A percentile compares a stretch with the other conserved stretches of the same genome.
Evolutionary conservation across 2,113 vertebrate species (phyloP).

Genomic region (Lagenorhynchus albirostris): DNA sequence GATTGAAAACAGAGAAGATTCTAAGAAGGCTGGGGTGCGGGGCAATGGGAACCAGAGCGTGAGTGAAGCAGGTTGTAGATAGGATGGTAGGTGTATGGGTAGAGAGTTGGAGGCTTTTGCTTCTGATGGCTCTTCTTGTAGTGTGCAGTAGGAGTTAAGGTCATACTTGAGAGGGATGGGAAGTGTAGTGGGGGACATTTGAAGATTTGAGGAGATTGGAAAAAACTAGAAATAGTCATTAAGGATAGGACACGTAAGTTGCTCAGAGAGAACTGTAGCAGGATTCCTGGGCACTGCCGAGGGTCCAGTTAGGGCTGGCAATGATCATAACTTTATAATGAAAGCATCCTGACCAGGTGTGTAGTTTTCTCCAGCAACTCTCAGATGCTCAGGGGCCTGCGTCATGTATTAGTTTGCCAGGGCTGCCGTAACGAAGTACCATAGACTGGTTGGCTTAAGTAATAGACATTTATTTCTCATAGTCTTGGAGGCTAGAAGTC

Average conservation of each 20-base stretch:
- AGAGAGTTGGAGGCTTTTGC: not conserved
- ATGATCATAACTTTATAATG: not conserved
- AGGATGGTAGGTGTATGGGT: fast-evolving
- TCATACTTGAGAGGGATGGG: no score
- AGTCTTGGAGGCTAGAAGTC: not conserved
- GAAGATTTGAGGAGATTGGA: not conserved
- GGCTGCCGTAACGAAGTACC: not conserved
- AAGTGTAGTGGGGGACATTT: not conserved
- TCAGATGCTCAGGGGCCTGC: fast-evolving
- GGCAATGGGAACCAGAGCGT: no score
- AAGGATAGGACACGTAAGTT: not conserved
- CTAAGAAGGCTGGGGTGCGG: not conserved
- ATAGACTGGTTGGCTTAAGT: not conserved
- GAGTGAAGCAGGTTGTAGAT: not conserved
- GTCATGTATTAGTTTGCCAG: not conserved
- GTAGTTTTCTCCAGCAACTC: not conserved
- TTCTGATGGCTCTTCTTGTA: not conserved
- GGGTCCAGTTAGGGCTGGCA: not conserved
- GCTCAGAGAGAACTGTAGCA: not conserved
- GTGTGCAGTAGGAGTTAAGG: not conserved
- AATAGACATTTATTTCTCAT: not conserved
- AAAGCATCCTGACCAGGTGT: not conserved
- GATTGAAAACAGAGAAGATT: not conserved
- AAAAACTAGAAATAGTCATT: not conserved
- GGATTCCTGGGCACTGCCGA: not conserved